Base-by-base conservation (phyloP, 2,888 invertebrate genomes). In the Sarcophaga subvicina region DNA sequence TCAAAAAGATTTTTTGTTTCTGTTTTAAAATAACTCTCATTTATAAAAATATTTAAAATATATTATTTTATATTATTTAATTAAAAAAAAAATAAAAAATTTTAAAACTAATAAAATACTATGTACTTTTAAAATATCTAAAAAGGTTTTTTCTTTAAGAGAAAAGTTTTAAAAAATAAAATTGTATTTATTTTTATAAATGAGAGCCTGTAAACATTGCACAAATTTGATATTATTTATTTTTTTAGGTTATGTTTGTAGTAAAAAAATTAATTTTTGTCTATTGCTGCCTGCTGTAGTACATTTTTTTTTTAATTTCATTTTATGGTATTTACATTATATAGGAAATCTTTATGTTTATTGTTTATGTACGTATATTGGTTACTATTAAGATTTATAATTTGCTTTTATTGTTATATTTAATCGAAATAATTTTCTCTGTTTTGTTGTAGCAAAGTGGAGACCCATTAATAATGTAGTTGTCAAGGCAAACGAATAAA, bases 271-370 rank as follows among this genome's bases (percentile, higher is more conserved):
- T 54, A 4, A 4, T 54, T 54, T 37, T 17, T 17, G 17, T 54
- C 17, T 54, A 54, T 54, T 54, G 14, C 54, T 54, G 54, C 4
- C 54, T 80, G 59, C 12, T 70, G 11, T 63, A 27, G 69, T 27
- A 49, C 0, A n/a, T 71, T 70, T 70, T 49, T 47, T 20, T 54
- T 14, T 14, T 59, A 49, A 69, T 75, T 47, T 76, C 14, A 60
- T 70, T 25, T 78, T 85, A 82, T 79, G 82, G 85, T 85, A 85
- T 85, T 79, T 82, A 82, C 85, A 85, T 70, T 83, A 54, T 77
- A 72, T 83, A 77, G 82, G 67, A 79, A 77, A 85, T 71, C 73
- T 67, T 80, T 27, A 67, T 71, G 73, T 69, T 17, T 54, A 54
- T 54, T 54, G 54, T 54, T 54, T 54, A 54, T 54, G 17, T 54